Evolutionary conservation across 2,797 vertebrate genomes (phyloP).

Genomic region (Selene dorsalis): DNA sequence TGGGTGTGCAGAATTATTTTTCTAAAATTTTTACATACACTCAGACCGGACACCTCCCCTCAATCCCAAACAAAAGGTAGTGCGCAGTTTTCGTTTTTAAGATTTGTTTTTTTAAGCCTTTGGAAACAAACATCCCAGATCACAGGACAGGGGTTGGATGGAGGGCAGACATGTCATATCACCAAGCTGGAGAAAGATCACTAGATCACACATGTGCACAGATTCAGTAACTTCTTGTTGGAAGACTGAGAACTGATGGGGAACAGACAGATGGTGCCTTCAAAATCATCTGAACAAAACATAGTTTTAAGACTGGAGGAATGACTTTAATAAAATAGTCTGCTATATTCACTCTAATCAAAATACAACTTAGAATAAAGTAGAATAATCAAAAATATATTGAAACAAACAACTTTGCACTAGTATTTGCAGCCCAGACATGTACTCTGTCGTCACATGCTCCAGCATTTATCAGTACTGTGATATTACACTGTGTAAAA

Average conservation of each 20-base stretch:
- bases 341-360: background rate
- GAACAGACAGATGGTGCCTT: too few relatives aligned
- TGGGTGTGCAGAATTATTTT: slow-evolving; percentile 66
- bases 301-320: background rate
- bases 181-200: slow-evolving; percentile 21
- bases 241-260: slow-evolving; percentile 10
- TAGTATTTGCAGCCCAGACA: background rate
- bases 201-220: slow-evolving; percentile 40
- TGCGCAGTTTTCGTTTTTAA: slow-evolving; percentile 41
- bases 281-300: background rate
- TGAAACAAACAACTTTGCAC: background rate
- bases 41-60: slow-evolving; percentile 63
- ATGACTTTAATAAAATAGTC: background rate
- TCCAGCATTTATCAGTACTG: background rate
- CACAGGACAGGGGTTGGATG: slow-evolving; percentile 48
- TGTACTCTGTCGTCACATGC: background rate
- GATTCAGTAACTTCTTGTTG: slow-evolving; percentile 42
- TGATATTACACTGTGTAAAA: background rate
- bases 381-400: background rate
- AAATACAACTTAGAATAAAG: background rate
- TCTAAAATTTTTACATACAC: slow-evolving; percentile 43
- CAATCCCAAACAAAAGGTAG: slow-evolving; percentile 71
- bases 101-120: slow-evolving; percentile 68
- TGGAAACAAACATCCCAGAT: slow-evolving; percentile 68
- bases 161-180: slow-evolving; percentile 46